Conservation (phyloP, 2,113 vertebrate species). For the Nyctibius bracteatus region DNA sequence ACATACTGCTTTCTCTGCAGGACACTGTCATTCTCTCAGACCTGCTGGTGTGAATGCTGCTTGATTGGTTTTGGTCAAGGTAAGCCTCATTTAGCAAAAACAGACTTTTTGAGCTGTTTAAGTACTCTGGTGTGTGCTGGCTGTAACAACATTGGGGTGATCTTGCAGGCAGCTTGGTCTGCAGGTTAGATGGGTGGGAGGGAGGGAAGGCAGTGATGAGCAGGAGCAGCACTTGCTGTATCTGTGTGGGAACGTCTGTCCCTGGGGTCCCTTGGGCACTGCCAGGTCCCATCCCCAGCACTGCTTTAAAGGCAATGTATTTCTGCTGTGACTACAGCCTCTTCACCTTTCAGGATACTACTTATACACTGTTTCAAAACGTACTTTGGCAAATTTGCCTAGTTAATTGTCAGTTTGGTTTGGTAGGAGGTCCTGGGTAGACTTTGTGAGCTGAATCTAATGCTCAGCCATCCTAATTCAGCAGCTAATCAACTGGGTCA, state of each 20-base stretch:
- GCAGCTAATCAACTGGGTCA: conserved; percentile 53
- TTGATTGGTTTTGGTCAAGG: background rate
- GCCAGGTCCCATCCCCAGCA: background rate
- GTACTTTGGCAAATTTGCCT: background rate
- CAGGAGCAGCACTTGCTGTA: background rate
- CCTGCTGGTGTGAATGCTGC: background rate
- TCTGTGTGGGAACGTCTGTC: background rate
- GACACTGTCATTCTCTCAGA: background rate
- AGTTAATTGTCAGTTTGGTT: background rate
- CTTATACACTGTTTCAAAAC: background rate
- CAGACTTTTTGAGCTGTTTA: background rate
- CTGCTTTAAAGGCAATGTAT: background rate
- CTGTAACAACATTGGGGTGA: accelerated
- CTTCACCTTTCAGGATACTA: background rate
- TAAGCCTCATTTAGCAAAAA: background rate
- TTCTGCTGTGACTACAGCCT: background rate
- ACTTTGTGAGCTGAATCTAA: background rate
- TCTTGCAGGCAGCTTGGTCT: background rate
- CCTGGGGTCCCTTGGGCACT: background rate
- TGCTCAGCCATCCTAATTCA: conserved; percentile 39
- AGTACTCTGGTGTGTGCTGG: background rate
- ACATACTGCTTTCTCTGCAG: background rate
- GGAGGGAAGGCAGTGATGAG: background rate
- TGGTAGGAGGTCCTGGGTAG: background rate
- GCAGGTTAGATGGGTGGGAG: background rate